A percentile compares a stretch with the other conserved stretches of the same genome.
Conservation (phyloP, 2,113 vertebrate genomes). For the Chionodraco myersi region DNA sequence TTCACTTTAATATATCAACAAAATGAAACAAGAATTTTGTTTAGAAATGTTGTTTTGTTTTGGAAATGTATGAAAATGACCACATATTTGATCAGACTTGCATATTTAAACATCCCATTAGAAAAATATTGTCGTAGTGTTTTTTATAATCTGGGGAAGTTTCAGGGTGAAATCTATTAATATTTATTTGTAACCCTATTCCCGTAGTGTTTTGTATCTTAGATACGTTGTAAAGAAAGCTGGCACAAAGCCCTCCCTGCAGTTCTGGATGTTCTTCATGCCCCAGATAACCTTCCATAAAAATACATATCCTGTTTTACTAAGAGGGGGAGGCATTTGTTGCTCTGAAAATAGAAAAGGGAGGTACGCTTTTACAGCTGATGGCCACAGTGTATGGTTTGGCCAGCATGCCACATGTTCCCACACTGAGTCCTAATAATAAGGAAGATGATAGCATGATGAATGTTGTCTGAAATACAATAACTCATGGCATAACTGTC, state of each 20-base stretch:
- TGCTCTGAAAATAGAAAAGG: slow-evolving; percentile 42
- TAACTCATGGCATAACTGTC: slow-evolving; percentile 23
- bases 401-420: slow-evolving; percentile 3
- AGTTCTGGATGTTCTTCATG: neutral
- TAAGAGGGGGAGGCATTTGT: slow-evolving; percentile 16
- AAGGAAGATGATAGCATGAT: slow-evolving; percentile 49
- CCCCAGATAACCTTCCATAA: slow-evolving; percentile 6
- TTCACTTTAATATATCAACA: too few relatives aligned
- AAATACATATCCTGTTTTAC: slow-evolving; percentile 17
- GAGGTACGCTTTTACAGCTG: slow-evolving; percentile 10
- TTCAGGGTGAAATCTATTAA: too few relatives aligned
- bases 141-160: too few relatives aligned
- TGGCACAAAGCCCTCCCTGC: neutral
- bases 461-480: slow-evolving; percentile 53
- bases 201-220: neutral
- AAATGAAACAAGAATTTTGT: too few relatives aligned
- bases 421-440: slow-evolving; percentile 25
- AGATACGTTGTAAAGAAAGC: neutral
- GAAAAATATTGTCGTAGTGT: too few relatives aligned
- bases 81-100: too few relatives aligned
- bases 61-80: too few relatives aligned
- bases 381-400: slow-evolving; percentile 14
- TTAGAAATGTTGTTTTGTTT: too few relatives aligned
- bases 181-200: too few relatives aligned
- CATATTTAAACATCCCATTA: too few relatives aligned